Evolutionary conservation across 1,140 invertebrate species (phyloP).

Genomic region (Neelides sp.): DNA sequence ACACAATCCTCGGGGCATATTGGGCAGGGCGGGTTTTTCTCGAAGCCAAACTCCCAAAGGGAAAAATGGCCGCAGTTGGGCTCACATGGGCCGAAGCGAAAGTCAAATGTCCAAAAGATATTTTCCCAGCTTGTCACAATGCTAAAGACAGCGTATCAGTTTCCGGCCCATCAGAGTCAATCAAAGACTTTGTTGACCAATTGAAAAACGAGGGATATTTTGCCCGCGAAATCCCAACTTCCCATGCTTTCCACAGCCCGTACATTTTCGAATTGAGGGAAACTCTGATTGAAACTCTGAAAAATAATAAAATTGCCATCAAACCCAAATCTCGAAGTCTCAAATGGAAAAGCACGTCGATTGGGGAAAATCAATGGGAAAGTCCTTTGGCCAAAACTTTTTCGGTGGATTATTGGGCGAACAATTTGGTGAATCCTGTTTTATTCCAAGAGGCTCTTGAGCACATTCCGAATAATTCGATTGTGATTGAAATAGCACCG

Average conservation of each 20-base stretch:
- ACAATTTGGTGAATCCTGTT: constrained; percentile 51
- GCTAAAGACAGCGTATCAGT: constrained; percentile 6
- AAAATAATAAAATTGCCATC: constrained; percentile 13
- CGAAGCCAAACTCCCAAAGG: constrained; percentile 39
- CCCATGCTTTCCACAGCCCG: constrained; percentile 7
- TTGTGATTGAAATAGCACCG: constrained; percentile 70
- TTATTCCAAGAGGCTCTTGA: constrained; percentile 69
- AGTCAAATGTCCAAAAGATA: constrained; percentile 54
- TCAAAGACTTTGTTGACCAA: constrained; percentile 3
- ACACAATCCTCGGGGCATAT: constrained; percentile 64
- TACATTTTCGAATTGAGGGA: constrained; percentile 47
- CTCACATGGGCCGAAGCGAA: constrained; percentile 76
- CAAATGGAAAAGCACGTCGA: constrained; percentile 78
- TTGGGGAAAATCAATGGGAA: constrained; percentile 64
- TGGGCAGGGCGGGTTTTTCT: constrained; percentile 46
- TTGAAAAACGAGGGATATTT: constrained; percentile 10
- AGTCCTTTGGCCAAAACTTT: constrained; percentile 50
- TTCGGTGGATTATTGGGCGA: constrained; percentile 50
- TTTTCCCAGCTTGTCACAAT: constrained; percentile 24
- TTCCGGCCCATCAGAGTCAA: constrained; percentile 87
- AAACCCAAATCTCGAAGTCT: constrained; percentile 52
- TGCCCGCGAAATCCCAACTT: constrained; percentile 7
- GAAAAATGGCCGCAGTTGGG: constrained; percentile 47
- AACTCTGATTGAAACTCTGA: not conserved
- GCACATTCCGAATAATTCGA: constrained; percentile 61